Evolutionary conservation across 2,888 invertebrate genomes (phyloP).

Genomic region (Drosophila villosipedis): DNA sequence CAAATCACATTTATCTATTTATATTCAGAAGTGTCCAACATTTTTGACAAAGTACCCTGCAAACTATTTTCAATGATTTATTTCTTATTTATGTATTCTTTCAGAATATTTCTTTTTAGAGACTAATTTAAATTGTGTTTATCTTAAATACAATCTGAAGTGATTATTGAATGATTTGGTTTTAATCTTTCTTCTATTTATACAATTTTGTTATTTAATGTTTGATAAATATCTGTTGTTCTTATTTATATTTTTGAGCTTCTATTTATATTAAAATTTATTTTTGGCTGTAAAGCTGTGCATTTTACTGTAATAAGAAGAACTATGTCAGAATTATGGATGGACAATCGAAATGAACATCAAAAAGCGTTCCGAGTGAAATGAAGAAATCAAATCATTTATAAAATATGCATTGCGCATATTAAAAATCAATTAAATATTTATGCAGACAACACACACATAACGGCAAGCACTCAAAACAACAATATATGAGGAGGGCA

Average conservation of each 20-base stretch:
- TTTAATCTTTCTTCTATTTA: neutral
- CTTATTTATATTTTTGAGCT: neutral
- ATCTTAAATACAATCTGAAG: neutral
- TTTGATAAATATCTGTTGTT: neutral
- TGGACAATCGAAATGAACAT: constrained; percentile 28
- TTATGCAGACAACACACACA: constrained; percentile 58
- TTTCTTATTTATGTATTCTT: neutral
- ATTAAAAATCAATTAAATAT: constrained; percentile 80
- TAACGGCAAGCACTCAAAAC: constrained; percentile 49
- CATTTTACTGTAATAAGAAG: constrained; percentile 16
- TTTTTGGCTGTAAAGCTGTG: neutral
- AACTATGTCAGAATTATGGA: constrained; percentile 21
- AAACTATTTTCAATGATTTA: neutral
- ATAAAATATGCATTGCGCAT: constrained; percentile 75
- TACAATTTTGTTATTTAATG: neutral
- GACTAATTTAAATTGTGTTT: neutral
- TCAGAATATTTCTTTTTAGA: neutral
- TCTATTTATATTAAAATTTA: neutral
- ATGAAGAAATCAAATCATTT: constrained; percentile 44
- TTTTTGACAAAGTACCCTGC: neutral
- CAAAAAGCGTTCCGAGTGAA: constrained; percentile 3
- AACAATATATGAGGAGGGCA: constrained; percentile 29
- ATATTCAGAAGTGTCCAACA: neutral
- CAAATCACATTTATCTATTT: neutral
- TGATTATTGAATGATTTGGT: neutral